phyloP scores from a whole-genome alignment of 2,113 vertebrate species.

The Leptocoma aspasia region DNA sequence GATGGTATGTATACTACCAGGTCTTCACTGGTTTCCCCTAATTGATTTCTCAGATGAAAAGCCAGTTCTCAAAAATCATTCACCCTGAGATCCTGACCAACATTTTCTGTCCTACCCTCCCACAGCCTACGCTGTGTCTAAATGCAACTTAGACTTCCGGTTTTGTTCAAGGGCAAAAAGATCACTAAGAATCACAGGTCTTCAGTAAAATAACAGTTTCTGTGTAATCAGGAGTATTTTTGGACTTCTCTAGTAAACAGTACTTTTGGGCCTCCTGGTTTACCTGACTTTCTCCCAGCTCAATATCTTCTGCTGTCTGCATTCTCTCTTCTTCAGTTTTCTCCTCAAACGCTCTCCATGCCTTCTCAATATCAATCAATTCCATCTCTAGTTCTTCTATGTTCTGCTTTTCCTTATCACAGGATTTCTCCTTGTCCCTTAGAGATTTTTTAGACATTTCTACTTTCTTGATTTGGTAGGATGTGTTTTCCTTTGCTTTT shows the following conservation, averaged over 20 bases:
- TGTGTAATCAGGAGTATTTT: neutral
- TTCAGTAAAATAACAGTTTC: neutral
- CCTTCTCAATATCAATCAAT: constrained; percentile 73
- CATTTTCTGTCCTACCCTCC: neutral
- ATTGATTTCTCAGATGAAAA: neutral
- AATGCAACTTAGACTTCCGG: neutral
- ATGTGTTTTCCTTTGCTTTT: constrained; percentile 90
- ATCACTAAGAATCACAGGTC: neutral
- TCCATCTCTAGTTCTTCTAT: constrained; percentile 75
- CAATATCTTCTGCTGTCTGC: constrained; percentile 61
- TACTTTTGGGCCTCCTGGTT: neutral
- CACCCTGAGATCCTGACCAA: neutral
- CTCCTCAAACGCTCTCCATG: constrained; percentile 78
- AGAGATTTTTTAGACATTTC: constrained; percentile 67
- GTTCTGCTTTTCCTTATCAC: constrained; percentile 75
- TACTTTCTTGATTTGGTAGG: constrained; percentile 84
- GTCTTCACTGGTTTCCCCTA: neutral
- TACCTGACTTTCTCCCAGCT: constrained; percentile 87
- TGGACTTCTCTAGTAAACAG: neutral
- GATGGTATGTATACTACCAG: neutral
- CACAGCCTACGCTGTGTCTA: neutral
- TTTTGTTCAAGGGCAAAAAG: neutral
- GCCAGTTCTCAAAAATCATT: neutral
- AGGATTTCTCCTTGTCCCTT: constrained; percentile 71
- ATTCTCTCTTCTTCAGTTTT: constrained; percentile 69